Conservation (phyloP, 2,797 vertebrate genomes). For the Epinephelus malabaricus region DNA sequence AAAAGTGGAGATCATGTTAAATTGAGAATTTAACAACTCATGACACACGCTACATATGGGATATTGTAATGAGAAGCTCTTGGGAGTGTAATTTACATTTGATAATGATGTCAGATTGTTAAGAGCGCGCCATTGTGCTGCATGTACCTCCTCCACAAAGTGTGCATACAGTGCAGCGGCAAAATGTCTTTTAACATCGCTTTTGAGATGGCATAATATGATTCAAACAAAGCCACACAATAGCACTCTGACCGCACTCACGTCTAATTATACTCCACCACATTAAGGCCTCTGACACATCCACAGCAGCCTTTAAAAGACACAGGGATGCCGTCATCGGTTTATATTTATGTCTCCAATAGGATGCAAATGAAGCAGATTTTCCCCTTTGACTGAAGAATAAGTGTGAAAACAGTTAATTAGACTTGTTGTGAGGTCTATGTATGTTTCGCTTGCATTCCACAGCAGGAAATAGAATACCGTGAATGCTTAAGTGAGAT, state of each 20-base stretch:
- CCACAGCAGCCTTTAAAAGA: constrained; percentile 50
- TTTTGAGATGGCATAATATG: constrained; percentile 52
- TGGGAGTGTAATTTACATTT: constrained; percentile 74
- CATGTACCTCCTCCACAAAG: constrained; percentile 55
- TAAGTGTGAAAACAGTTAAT: constrained; percentile 69
- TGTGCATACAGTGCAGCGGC: constrained; percentile 35
- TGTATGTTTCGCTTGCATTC: constrained; percentile 33
- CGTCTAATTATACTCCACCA: constrained; percentile 69
- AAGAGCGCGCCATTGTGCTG: constrained; percentile 50
- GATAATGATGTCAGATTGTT: constrained; percentile 66
- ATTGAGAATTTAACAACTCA: constrained; percentile 64
- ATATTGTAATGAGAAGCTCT: constrained; percentile 67
- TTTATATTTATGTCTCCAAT: constrained; percentile 47
- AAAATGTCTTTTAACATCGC: constrained; percentile 47
- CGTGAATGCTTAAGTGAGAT: constrained; percentile 21
- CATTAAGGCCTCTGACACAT: constrained; percentile 61
- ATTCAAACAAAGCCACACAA: constrained; percentile 60
- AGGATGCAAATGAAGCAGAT: constrained; percentile 67
- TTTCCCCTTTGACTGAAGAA: constrained; percentile 57
- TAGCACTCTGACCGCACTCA: constrained; percentile 49
- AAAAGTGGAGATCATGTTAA: constrained; percentile 64
- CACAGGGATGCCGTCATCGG: constrained; percentile 34
- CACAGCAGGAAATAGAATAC: constrained; percentile 46
- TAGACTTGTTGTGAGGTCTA: constrained; percentile 51
- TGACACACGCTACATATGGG: constrained; percentile 51